Conservation (phyloP, 2,113 vertebrate species). For the Manacus vitellinus region DNA sequence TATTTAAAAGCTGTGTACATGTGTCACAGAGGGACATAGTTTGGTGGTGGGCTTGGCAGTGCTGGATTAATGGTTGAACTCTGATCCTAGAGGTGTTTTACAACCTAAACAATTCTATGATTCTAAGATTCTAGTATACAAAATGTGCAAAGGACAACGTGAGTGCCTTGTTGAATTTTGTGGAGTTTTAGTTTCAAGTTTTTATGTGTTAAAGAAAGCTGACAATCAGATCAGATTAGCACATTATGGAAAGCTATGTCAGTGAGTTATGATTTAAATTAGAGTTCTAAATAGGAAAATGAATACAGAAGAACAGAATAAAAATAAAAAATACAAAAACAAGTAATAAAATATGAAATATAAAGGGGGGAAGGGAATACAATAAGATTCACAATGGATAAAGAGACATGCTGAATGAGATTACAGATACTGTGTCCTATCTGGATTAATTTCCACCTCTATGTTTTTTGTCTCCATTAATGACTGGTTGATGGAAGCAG, state of each 20-base stretch:
- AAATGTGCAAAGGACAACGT: neutral
- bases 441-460: neutral
- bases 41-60: neutral
- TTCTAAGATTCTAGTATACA: neutral
- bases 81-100: neutral
- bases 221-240: neutral
- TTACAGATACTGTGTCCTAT: neutral
- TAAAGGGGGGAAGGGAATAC: accelerated
- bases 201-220: neutral
- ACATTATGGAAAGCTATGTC: neutral
- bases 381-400: neutral
- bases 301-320: neutral
- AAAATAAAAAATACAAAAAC: neutral
- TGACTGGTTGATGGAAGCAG: neutral
- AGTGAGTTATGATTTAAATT: neutral
- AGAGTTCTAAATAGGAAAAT: neutral
- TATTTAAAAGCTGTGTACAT: neutral
- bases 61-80: neutral
- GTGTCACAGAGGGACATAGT: neutral
- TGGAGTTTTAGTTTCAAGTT: neutral
- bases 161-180: neutral
- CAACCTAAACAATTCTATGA: neutral
- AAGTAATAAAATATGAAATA: neutral
- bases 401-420: neutral
- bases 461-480: neutral